Evolutionary conservation across 2,797 vertebrate species (phyloP).

Genomic region (Peromyscus aztecus): DNA sequence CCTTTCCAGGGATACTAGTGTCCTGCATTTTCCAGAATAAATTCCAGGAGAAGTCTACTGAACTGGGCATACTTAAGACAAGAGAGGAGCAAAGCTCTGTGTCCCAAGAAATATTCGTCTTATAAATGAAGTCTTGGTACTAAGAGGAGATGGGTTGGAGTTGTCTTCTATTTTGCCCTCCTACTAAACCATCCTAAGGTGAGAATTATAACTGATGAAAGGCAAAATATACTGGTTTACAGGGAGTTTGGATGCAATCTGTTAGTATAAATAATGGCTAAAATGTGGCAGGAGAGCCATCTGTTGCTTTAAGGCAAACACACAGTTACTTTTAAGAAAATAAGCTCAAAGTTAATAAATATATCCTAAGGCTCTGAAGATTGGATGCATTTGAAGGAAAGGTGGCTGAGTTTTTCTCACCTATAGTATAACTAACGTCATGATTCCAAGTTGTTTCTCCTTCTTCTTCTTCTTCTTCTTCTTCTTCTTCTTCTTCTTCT

Average conservation of each 20-base stretch:
- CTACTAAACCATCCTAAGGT: background rate
- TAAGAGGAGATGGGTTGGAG: background rate
- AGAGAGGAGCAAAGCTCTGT: background rate
- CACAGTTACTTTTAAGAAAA: conserved; percentile 77
- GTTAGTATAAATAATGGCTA: conserved; percentile 68
- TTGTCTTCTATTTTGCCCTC: conserved; percentile 36
- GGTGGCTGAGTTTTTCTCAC: conserved; percentile 44
- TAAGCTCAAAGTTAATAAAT: conserved; percentile 89
- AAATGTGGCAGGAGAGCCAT: conserved; percentile 59
- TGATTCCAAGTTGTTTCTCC: conserved; percentile 9
- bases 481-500: too few species aligned
- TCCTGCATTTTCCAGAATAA: background rate
- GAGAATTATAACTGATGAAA: conserved; percentile 51
- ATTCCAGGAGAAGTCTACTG: background rate
- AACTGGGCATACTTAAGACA: background rate
- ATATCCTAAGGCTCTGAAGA: conserved; percentile 58
- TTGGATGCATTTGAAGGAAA: conserved; percentile 58
- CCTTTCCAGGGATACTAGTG: background rate
- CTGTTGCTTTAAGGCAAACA: conserved; percentile 76
- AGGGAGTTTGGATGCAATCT: conserved; percentile 67
- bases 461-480: too few species aligned
- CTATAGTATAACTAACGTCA: conserved; percentile 56
- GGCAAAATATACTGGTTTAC: conserved; percentile 63
- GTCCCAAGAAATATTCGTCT: background rate
- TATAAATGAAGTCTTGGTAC: background rate